A percentile compares a stretch with the other conserved stretches of the same genome.
These are phyloP conservation scores for Haemorhous mexicanus DNA, from an alignment of 2,113 vertebrate species.

Conservation along the genomic window DNA sequence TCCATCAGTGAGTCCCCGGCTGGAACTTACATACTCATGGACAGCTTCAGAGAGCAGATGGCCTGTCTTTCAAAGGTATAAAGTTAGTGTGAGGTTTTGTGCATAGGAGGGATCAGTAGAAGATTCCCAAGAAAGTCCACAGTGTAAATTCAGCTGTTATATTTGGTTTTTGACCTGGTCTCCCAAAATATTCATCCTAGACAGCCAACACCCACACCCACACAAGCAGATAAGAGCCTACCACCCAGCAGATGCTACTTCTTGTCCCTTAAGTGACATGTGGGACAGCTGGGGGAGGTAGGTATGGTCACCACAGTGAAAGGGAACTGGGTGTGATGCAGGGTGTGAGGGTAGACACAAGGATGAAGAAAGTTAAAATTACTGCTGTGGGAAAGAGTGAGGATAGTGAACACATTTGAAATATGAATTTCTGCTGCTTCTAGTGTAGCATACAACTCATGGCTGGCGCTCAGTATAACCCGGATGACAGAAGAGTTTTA, in stretches of 20 bases:
- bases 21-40: neutral
- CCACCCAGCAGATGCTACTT: neutral
- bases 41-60: neutral
- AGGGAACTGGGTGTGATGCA: neutral
- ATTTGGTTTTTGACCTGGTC: neutral
- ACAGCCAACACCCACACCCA: neutral
- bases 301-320: neutral
- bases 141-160: neutral
- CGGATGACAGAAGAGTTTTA: neutral
- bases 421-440: neutral
- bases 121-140: neutral
- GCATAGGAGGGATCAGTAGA: neutral
- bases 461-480: neutral
- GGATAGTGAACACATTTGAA: neutral
- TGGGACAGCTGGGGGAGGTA: neutral
- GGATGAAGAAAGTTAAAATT: neutral
- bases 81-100: neutral
- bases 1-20: neutral
- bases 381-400: neutral
- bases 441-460: neutral
- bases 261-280: neutral
- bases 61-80: neutral
- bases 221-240: neutral
- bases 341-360: rapidly evolving
- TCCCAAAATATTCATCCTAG: neutral